A percentile compares a stretch with the other conserved stretches of the same genome.
phyloP scores from a whole-genome alignment of 2,888 invertebrate species.

The Pollenia griseotomentosa region DNA sequence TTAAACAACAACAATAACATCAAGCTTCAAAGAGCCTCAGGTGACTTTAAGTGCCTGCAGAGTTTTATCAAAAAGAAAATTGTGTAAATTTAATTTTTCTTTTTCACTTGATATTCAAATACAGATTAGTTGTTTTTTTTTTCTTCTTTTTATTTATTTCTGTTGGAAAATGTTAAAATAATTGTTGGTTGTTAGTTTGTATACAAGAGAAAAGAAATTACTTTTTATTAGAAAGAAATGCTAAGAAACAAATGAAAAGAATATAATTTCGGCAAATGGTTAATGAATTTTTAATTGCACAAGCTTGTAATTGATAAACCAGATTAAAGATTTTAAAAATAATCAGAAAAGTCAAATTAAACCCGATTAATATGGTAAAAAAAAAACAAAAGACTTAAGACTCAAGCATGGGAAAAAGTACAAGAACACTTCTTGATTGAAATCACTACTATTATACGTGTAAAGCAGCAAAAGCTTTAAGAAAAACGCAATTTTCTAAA shows the following conservation, averaged over 20 bases:
- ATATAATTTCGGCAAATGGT: constrained; percentile 6
- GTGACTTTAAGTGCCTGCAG: constrained; percentile 29
- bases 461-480: no score
- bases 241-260: not conserved
- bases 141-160: not conserved
- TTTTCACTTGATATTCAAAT: constrained; percentile 37
- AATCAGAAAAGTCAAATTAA: no score
- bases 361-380: no score
- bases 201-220: constrained; percentile 23
- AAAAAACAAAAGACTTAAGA: no score
- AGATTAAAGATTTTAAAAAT: no score
- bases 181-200: constrained; percentile 34
- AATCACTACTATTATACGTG: no score
- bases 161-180: constrained; percentile 42
- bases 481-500: no score
- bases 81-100: constrained; percentile 41
- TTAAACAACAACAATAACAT: constrained; percentile 31
- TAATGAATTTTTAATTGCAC: constrained; percentile 48
- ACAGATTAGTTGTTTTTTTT: constrained; percentile 3
- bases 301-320: no score
- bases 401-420: no score
- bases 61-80: constrained; percentile 37
- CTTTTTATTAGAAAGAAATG: not conserved
- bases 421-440: no score
- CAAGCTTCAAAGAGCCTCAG: not conserved